These are phyloP conservation scores for Phalacrocorax aristotelis DNA, from an alignment of 2,113 vertebrate genomes.

Conservation along the genomic window DNA sequence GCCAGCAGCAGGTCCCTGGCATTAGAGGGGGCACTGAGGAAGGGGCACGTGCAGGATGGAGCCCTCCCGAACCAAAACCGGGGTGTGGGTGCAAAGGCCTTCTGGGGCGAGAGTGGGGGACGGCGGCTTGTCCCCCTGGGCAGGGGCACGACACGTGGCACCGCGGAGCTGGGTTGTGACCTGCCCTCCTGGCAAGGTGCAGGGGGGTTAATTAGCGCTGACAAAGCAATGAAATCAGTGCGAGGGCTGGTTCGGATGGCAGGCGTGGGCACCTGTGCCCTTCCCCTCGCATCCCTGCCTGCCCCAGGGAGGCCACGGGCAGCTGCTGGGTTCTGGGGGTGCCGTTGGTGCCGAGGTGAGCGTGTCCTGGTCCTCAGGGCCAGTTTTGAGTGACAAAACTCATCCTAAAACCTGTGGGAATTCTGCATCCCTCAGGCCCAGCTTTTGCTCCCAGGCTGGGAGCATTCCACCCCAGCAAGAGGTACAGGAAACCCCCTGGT, in stretches of 20 bases:
- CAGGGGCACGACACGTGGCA: fast-evolving
- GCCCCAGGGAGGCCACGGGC: not conserved
- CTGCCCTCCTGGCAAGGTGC: not conserved
- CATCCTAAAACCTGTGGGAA: not conserved
- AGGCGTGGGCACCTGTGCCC: not conserved
- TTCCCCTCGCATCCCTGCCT: not conserved
- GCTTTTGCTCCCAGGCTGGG: not conserved
- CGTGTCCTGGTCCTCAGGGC: fast-evolving
- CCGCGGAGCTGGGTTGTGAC: fast-evolving
- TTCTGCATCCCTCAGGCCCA: too few relatives aligned
- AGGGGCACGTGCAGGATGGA: not conserved
- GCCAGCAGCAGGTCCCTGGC: fast-evolving
- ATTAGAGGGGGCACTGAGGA: fast-evolving
- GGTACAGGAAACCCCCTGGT: not conserved
- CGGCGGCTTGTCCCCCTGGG: fast-evolving
- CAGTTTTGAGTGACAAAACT: not conserved
- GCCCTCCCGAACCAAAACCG: not conserved
- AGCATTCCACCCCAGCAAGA: not conserved
- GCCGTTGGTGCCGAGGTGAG: fast-evolving
- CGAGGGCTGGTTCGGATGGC: not conserved
- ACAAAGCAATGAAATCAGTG: fast-evolving
- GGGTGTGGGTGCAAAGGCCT: not conserved
- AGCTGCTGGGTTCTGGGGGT: not conserved
- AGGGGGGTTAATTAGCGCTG: not conserved
- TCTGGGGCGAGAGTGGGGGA: not conserved